Conservation (phyloP, 2,113 vertebrate genomes). For the Scomber colias region DNA sequence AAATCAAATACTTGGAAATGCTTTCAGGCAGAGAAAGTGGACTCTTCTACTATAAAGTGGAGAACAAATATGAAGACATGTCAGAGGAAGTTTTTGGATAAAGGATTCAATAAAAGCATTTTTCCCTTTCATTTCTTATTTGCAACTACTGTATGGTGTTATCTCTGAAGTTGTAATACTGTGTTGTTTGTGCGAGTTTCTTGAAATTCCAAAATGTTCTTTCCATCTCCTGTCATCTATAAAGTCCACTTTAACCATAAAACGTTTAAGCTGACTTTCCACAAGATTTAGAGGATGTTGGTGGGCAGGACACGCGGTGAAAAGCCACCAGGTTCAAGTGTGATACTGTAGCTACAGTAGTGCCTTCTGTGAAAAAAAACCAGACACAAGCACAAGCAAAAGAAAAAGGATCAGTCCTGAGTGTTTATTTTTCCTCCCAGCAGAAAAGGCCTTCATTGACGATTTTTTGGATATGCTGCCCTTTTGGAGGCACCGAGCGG, state of each 20-base stretch:
- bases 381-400: conserved; percentile 57
- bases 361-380: conserved; percentile 27
- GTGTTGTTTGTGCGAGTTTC: conserved; percentile 4
- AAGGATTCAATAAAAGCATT: conserved; percentile 2
- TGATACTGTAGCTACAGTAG: conserved; percentile 34
- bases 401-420: conserved; percentile 57
- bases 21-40: conserved; percentile 1
- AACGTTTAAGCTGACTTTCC: conserved; percentile 46
- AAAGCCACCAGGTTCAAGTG: conserved; percentile 22
- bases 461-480: conserved; percentile 75
- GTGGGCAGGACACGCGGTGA: conserved; percentile 2
- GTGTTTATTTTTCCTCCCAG: conserved; percentile 81
- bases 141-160: neutral
- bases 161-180: neutral
- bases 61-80: conserved; percentile 6
- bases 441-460: conserved; percentile 79
- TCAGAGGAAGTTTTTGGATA: neutral
- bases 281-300: conserved; percentile 27
- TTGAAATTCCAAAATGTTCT: neutral
- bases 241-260: conserved; percentile 35
- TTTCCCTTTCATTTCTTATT: neutral
- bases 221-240: neutral
- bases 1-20: neutral
- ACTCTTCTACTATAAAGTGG: neutral
- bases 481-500: conserved; percentile 61